These are phyloP conservation scores for Laodelphax striatellus DNA, from an alignment of 1,140 invertebrate species.

Conservation along the genomic window DNA sequence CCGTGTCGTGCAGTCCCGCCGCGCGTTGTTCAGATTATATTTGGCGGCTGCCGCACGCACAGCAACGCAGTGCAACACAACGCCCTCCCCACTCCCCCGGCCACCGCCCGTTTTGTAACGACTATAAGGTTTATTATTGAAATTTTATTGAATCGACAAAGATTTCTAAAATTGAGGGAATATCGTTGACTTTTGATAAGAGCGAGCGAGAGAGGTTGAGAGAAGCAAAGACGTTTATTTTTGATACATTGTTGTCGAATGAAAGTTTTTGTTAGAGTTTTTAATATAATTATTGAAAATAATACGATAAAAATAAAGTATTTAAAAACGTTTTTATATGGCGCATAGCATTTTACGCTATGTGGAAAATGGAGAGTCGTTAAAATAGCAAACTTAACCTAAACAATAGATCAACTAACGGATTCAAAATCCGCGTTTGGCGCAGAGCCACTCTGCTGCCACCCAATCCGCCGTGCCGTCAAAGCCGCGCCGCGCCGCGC, in stretches of 20 bases:
- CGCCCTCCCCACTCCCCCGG: background rate
- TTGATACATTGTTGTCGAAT: conserved; percentile 20
- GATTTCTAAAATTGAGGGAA: conserved; percentile 18
- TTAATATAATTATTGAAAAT: conserved; percentile 17
- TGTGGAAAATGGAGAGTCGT: conserved; percentile 21
- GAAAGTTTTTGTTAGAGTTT: conserved; percentile 18
- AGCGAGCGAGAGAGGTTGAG: conserved; percentile 6
- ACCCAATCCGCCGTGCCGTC: conserved; percentile 3
- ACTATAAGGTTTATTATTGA: conserved; percentile 9
- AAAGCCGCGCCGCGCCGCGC: background rate
- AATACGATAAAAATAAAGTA: conserved; percentile 14
- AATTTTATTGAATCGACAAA: conserved; percentile 10
- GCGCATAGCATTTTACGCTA: conserved; percentile 21
- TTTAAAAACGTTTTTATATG: conserved; percentile 12
- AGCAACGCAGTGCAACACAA: no score
- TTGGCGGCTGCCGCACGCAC: background rate
- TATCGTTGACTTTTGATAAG: conserved; percentile 9
- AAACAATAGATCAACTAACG: conserved; percentile 9
- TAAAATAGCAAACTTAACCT: conserved; percentile 4
- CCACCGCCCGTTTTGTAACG: conserved; percentile 12
- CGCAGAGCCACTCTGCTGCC: background rate
- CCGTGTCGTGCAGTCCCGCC: background rate
- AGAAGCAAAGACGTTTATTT: conserved; percentile 16
- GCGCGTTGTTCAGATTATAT: background rate
- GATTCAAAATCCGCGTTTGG: conserved; percentile 7